Conservation (phyloP, 2,113 vertebrate genomes). For the Macrotus californicus region DNA sequence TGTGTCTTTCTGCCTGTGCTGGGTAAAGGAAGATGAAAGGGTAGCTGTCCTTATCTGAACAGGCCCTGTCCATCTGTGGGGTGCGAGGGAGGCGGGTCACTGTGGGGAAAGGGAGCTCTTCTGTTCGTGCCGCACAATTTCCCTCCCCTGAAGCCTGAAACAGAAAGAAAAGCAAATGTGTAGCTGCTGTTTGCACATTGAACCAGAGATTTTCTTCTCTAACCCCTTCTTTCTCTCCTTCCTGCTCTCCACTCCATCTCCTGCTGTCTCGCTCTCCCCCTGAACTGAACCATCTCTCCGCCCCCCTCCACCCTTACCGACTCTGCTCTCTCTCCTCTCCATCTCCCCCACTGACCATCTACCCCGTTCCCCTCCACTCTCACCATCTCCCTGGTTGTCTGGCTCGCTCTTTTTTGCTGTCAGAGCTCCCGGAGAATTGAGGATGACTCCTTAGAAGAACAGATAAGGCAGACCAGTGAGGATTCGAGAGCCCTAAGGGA, state of each 20-base stretch:
- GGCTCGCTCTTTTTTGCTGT: conserved; percentile 47
- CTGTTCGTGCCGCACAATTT: fast-evolving
- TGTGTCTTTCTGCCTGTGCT: fast-evolving
- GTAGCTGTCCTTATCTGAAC: background rate
- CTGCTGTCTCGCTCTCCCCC: background rate
- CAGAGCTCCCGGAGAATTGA: conserved; percentile 93
- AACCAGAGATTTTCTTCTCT: conserved; percentile 37
- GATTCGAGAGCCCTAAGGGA: conserved; percentile 90
- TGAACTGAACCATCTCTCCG: background rate
- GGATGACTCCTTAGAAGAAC: conserved; percentile 95
- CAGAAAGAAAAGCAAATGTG: background rate
- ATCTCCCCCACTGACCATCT: background rate
- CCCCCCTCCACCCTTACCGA: too few species aligned
- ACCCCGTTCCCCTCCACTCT: background rate
- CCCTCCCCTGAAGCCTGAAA: background rate
- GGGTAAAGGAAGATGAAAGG: background rate
- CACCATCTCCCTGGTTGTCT: background rate
- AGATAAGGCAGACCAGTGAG: conserved; percentile 92
- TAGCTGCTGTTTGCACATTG: conserved; percentile 9
- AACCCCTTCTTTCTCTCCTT: background rate
- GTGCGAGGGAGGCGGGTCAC: fast-evolving
- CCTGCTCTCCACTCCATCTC: background rate
- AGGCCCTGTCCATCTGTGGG: background rate
- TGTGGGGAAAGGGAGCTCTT: background rate
- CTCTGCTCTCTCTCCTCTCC: background rate